phyloP scores from a whole-genome alignment of 2,113 vertebrate genomes.

The Coptodon bakossiorum region DNA sequence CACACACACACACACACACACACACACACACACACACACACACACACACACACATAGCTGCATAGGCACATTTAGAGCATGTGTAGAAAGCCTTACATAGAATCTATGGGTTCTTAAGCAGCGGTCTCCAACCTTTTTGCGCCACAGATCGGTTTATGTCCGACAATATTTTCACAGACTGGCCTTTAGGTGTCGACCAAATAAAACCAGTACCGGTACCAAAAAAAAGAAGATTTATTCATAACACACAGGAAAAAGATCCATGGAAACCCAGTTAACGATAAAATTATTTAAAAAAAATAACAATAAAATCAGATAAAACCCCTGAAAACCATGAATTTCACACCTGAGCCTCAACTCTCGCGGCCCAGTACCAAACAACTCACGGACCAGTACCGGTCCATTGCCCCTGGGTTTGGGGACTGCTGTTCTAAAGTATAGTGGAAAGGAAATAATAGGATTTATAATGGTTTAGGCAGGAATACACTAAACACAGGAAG shows the following conservation, averaged over 20 bases:
- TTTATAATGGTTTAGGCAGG: background rate
- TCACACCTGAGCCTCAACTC: background rate
- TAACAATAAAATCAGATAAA: rapidly evolving
- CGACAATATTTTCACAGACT: rapidly evolving
- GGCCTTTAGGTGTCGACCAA: background rate
- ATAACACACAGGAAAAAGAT: background rate
- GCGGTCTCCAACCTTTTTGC: rapidly evolving
- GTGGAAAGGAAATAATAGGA: background rate
- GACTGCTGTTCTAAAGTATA: rapidly evolving
- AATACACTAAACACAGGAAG: background rate
- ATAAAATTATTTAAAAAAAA: rapidly evolving
- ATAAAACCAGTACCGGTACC: rapidly evolving
- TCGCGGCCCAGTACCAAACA: rapidly evolving
- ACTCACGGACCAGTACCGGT: rapidly evolving
- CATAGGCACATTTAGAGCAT: background rate
- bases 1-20: too few relatives aligned
- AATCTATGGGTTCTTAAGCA: background rate
- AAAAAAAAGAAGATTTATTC: background rate
- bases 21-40: too few relatives aligned
- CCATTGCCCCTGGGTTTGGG: background rate
- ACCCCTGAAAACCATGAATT: background rate
- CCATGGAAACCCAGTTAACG: background rate
- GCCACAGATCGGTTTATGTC: background rate
- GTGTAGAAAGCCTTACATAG: background rate
- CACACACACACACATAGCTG: background rate